These are phyloP conservation scores for Plusia festucae DNA, from an alignment of 2,888 invertebrate species.

Conservation along the genomic window DNA sequence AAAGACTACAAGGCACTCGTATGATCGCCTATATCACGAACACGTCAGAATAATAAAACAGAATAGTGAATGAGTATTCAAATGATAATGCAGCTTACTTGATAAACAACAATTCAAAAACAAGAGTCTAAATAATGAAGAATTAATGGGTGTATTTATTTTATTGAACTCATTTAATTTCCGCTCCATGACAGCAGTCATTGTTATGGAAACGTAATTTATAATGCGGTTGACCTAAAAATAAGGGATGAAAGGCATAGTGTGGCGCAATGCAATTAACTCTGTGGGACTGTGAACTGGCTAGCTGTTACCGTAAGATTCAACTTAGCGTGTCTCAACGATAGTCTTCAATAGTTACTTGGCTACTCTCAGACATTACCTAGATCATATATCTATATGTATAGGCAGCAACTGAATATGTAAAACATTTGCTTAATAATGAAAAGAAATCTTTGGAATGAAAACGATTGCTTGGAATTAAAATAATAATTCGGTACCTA, in stretches of 20 bases:
- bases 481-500: no score
- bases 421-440: no score
- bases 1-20: no score
- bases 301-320: slow-evolving; percentile 51
- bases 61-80: no score
- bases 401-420: not conserved
- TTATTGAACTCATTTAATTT: slow-evolving; percentile 67
- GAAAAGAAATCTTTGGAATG: no score
- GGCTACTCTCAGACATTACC: no score
- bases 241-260: slow-evolving; percentile 48
- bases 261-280: slow-evolving; percentile 59
- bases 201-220: slow-evolving; percentile 63
- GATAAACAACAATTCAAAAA: slow-evolving; percentile 5
- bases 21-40: no score
- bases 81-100: not conserved
- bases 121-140: slow-evolving; percentile 34
- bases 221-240: slow-evolving; percentile 63
- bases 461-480: no score
- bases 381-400: not conserved
- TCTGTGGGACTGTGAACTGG: slow-evolving; percentile 35
- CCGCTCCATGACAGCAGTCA: slow-evolving; percentile 62
- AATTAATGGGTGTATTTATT: slow-evolving; percentile 60
- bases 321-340: slow-evolving; percentile 22
- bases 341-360: no score
- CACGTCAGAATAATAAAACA: no score